Base-by-base conservation (phyloP, 2,888 invertebrate genomes). In the Gastrophysa polygoni region DNA sequence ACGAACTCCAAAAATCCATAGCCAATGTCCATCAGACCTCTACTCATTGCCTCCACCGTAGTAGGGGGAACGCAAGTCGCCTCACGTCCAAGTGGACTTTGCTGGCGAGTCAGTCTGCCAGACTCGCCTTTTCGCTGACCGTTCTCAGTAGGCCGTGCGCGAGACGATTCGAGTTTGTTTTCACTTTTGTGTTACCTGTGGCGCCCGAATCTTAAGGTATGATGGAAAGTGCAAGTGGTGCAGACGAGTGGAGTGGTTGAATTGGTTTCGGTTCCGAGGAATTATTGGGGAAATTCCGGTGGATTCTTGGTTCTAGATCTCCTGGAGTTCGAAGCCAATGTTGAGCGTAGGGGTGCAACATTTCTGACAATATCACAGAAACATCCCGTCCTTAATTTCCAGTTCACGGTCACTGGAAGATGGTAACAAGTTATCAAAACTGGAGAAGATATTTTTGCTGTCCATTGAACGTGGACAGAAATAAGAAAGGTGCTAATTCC, bases 231-330 rank as follows among this genome's bases (percentile, higher is more conserved):
- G 65, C 59, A 28, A 52, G 59, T 61, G 64, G 49, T 57, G 49
- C 57, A 58, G 48, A 54, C 43, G 44, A 65, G 61, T 65, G 65
- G 44, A 65, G 61, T 65, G 65, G 57, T 49, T 46, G 65, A 61
- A 62, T 61, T 63, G 57, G 59, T 47, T 61, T 29, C 10, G 29
- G 24, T 47, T 38, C 28, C 51, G 32, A 48, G 57, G 32, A 50
- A 51, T 38, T 52, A 50, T 28, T 46, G 17, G 21, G 48, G 61
- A 57, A 61, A 57, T 61, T n/a, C n/a, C n/a, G n/a, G n/a, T n/a
- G n/a, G n/a, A n/a, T n/a, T n/a, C n/a, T n/a, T n/a, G n/a, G n/a
- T n/a, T n/a, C n/a, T n/a, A n/a, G n/a, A n/a, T n/a, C n/a, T n/a
- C n/a, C n/a, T n/a, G n/a, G n/a, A n/a, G n/a, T n/a, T n/a, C n/a